Percentiles rank a stretch among this genome's conserved stretches.
Conservation (phyloP, 2,113 vertebrate species). For the Struthidea cinerea region DNA sequence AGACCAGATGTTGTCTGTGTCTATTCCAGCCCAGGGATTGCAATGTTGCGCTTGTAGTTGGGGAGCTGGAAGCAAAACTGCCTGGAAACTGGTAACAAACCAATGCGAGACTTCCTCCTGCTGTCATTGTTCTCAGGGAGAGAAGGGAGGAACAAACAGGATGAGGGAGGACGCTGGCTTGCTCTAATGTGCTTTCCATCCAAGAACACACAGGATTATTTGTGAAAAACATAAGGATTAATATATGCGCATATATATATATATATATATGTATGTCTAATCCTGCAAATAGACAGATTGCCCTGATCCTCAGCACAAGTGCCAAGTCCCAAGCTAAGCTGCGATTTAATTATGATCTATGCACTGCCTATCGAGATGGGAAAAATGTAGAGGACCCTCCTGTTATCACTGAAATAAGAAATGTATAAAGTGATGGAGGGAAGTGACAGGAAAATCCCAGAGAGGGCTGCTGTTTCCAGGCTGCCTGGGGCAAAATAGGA, state of each 20-base stretch:
- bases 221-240: not conserved
- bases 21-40: not conserved
- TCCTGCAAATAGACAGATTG: not conserved
- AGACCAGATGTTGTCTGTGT: not conserved
- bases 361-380: not conserved
- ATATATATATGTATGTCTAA: not conserved
- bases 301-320: not conserved
- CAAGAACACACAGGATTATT: not conserved
- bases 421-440: not conserved
- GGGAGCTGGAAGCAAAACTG: constrained; percentile 46
- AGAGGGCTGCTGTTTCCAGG: not conserved
- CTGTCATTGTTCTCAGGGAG: constrained; percentile 19
- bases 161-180: not conserved
- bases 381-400: not conserved
- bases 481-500: not conserved
- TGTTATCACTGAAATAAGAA: not conserved
- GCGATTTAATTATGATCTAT: not conserved
- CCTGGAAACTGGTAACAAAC: constrained; percentile 48
- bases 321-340: not conserved
- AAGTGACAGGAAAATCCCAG: not conserved
- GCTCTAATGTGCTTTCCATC: not conserved
- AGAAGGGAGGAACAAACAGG: not conserved
- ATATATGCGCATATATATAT: not conserved
- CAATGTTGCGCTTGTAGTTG: not conserved
- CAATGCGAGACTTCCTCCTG: constrained; percentile 43